Percentiles rank a stretch among this genome's conserved stretches.
These are phyloP conservation scores for Tapirus terrestris DNA, from an alignment of 2,113 vertebrate species.

Conservation along the genomic window DNA sequence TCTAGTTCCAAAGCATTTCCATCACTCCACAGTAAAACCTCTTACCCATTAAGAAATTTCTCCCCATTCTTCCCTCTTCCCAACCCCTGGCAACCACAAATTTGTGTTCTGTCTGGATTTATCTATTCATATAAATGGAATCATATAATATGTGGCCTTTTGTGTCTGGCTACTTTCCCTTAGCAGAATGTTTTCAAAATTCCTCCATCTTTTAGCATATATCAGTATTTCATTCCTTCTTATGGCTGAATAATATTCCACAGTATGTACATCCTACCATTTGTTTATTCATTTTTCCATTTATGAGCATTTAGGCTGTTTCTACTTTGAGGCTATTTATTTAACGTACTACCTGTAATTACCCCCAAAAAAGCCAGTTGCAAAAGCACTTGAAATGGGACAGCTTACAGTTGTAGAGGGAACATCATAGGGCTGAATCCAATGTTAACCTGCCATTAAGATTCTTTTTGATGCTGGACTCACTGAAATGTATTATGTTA, in stretches of 20 bases:
- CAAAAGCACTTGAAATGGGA: conserved; percentile 75
- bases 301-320: background rate
- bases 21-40: background rate
- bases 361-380: conserved; percentile 80
- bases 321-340: conserved; percentile 72
- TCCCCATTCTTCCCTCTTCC: background rate
- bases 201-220: background rate
- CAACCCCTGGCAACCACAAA: too few relatives aligned
- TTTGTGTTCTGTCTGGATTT: background rate
- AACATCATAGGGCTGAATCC: conserved; percentile 77
- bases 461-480: conserved; percentile 82
- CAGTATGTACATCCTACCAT: background rate
- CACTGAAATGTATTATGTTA: conserved; percentile 78
- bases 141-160: background rate
- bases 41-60: background rate
- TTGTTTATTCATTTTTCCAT: background rate
- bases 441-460: conserved; percentile 79
- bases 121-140: background rate
- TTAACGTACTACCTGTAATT: conserved; percentile 80
- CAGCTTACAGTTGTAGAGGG: conserved; percentile 74
- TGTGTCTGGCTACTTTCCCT: background rate
- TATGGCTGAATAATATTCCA: conserved; percentile 7
- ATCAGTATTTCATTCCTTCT: background rate
- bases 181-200: background rate
- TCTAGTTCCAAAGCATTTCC: background rate